These are phyloP conservation scores for Corythoichthys haematopterus DNA, from an alignment of 2,113 vertebrate species.

Conservation along the genomic window DNA sequence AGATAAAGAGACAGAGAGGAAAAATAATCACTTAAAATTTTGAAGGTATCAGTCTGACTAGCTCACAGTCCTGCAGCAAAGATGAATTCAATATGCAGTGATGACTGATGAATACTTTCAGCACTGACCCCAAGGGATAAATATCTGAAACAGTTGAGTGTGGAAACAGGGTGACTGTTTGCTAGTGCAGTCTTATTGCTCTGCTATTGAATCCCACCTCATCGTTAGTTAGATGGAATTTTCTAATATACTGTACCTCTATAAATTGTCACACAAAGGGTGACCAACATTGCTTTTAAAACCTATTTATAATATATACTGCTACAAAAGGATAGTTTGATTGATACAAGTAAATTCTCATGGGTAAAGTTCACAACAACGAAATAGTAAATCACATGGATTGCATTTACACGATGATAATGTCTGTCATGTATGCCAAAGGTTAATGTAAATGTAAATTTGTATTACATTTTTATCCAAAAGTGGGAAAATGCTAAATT, in stretches of 20 bases:
- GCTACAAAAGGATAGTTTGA: not conserved
- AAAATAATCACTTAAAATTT: slow-evolving; percentile 56
- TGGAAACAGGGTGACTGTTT: slow-evolving; percentile 20
- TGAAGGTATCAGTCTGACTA: slow-evolving; percentile 54
- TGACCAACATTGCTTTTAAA: not conserved
- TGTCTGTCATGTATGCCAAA: not conserved
- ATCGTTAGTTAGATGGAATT: not conserved
- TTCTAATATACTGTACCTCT: not conserved
- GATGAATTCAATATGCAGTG: slow-evolving; percentile 32
- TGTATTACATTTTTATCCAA: not conserved
- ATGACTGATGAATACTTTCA: slow-evolving; percentile 51
- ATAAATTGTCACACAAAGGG: not conserved
- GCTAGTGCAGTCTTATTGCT: slow-evolving; percentile 11
- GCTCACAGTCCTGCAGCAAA: slow-evolving; percentile 47
- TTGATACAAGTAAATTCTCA: not conserved
- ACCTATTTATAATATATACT: not conserved
- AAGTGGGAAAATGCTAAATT: not conserved
- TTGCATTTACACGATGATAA: not conserved
- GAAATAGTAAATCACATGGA: not conserved
- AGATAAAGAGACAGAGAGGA: slow-evolving; percentile 40
- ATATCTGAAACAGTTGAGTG: slow-evolving; percentile 31
- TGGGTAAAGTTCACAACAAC: not conserved
- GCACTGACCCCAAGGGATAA: slow-evolving; percentile 23
- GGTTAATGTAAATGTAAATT: not conserved
- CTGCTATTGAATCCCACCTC: slow-evolving; percentile 20